Base-by-base conservation (phyloP, 2,797 vertebrate species). In the Florisuga fusca region DNA sequence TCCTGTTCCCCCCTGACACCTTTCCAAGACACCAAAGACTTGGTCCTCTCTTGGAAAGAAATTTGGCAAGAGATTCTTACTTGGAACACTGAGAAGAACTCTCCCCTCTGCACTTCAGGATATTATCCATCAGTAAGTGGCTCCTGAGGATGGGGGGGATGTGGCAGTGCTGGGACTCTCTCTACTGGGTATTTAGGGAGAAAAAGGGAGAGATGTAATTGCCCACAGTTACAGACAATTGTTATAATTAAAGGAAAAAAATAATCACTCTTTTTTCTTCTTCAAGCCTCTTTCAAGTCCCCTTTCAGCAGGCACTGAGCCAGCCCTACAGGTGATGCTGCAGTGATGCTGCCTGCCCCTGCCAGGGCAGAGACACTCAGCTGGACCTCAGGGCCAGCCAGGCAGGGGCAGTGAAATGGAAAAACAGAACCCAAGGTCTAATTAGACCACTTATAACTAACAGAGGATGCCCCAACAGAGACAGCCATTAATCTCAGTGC, bases 401-500 rank as follows among this genome's bases (percentile, higher is more conserved):
- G 21, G 22, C 41, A 15, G 29, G 45, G 33, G 20, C 61, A 73
- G 31, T 0, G 31, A 18, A 5, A 14, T 3, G 31, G 4, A 22
- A 23, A 19, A 51, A 22, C 29, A 64, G 41, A 33, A 4, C 43
- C 46, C 17, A 43, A 36, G 67, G 46, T 12, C 62, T 41, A 3
- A 8, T 1, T 5, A 38, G 51, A 10, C 2, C 50, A 10, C 17
- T 36, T 3, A 2, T 5, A 22, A 31, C 17, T 33, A 6, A 9
- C 5, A 6, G 26, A 83, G 61, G 76, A 7, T 14, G 51, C 19
- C 66, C 21, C 5, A 12, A 34, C 46, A 38, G 36, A 50, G 78
- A 21, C 38, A 57, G 59, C n/a, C 45, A 3, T 7, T 26, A 11
- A 17, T 3, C 4, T 6, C 1, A 2, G 63, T 1, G 45, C 87